These are phyloP conservation scores for Coccyzus lansbergi DNA, from an alignment of 2,797 vertebrate species.

Conservation along the genomic window DNA sequence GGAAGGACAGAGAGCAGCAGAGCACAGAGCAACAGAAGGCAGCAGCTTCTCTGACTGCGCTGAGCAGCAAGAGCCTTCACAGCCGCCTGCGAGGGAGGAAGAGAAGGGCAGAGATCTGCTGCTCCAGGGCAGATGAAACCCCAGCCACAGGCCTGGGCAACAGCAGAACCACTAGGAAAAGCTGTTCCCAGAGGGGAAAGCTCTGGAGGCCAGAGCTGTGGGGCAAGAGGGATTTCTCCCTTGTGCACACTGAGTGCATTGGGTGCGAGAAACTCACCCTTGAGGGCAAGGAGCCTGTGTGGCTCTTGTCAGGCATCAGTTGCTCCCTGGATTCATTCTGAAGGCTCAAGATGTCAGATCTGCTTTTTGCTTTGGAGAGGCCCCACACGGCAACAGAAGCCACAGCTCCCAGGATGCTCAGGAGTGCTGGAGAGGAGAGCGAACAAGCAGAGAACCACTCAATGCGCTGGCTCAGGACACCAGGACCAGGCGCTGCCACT, in stretches of 20 bases:
- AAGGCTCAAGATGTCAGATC: not conserved
- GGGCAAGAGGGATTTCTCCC: not conserved
- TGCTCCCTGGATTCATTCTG: conserved; percentile 44
- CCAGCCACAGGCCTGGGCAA: not conserved
- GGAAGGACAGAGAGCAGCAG: not conserved
- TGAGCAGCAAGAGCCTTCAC: not conserved
- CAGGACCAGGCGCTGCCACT: not conserved
- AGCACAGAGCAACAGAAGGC: too few relatives aligned
- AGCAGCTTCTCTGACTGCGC: too few relatives aligned
- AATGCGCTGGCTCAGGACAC: not conserved
- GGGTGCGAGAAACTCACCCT: not conserved
- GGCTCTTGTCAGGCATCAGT: conserved; percentile 23
- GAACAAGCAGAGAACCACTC: not conserved
- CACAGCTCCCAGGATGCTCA: conserved; percentile 46
- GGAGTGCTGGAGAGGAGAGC: conserved; percentile 52
- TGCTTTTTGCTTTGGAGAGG: conserved; percentile 9
- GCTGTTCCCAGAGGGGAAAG: not conserved
- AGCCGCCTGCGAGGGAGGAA: accelerated
- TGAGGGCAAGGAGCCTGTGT: not conserved
- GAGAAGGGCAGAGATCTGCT: not conserved
- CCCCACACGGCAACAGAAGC: not conserved
- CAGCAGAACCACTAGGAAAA: not conserved
- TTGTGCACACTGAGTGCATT: accelerated
- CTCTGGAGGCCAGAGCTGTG: not conserved
- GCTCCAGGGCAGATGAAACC: not conserved